Base-by-base conservation (phyloP, 1,140 invertebrate genomes). In the Drosophila pectinifera region DNA sequence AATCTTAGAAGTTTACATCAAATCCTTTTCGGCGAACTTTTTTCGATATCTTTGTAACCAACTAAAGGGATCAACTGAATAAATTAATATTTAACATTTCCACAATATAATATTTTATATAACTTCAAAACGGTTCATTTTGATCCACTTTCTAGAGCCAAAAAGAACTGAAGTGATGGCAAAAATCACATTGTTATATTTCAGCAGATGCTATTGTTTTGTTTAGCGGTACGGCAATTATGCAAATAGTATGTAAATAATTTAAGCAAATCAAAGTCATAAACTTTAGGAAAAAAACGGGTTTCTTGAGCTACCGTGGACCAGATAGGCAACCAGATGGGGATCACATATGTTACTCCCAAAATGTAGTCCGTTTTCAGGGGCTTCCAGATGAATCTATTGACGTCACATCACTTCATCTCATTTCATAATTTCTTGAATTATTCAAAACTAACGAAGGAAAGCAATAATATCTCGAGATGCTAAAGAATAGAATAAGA, bases 291-390 rank as follows among this genome's bases (percentile, higher is more conserved):
- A 16, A 20, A 7, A 20, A 53, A 84, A 84, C 76, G 11, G 18
- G 80, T 65, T 84, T 11, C 13, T 45, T 3, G 20, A 11, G 80
- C 75, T 84, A 84, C 80, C 54, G 68, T 41, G 42, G 31, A 63
- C 41, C 62, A 59, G 18, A n/a, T 6, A 8, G 2, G 2, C 18
- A 57, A 5, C 16, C 58, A 64, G 34, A 48, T 46, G 41, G 14
- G 13, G 8, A 34, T 46, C 20, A 16, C 6, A 20, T 20, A 18
- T 41, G 16, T 6, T 2, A 5, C 8, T 16, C 10, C 2, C 2
- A 14, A 43, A 43, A 10, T n/a, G 38, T 43, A 43, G 38, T 13
- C 34, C 0, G 8, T 13, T 55, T 41, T 55, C 24, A 38, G 53
- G 53, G n/a, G 34, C 18, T 26, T 7, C 5, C 0, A 16, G 11